A percentile compares a stretch with the other conserved stretches of the same genome.
These are phyloP conservation scores for Napeogenes inachia DNA, from an alignment of 2,888 invertebrate species.

Conservation along the genomic window DNA sequence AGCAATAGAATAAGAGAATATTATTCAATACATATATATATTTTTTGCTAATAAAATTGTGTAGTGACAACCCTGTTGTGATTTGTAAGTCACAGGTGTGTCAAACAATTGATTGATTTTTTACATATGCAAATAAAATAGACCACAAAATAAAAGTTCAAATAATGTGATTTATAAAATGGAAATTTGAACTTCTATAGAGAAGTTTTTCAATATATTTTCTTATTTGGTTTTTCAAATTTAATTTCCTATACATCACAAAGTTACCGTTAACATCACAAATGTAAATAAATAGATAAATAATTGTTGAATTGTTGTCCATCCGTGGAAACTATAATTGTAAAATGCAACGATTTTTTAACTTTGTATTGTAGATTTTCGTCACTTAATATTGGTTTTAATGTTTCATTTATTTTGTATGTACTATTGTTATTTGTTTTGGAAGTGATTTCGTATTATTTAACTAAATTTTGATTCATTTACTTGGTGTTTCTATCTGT, in stretches of 20 bases:
- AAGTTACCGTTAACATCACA: conserved; percentile 64
- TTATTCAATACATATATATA: background rate
- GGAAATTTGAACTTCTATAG: background rate
- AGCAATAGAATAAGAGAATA: conserved; percentile 1
- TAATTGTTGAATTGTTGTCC: background rate
- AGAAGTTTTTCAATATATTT: background rate
- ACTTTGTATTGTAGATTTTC: no score
- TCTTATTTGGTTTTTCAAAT: no score
- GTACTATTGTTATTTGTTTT: conserved; percentile 60
- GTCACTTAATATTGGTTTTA: background rate
- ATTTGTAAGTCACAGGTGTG: background rate
- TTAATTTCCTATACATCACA: background rate
- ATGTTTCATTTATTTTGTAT: conserved; percentile 25
- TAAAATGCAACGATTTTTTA: background rate
- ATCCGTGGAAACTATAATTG: background rate
- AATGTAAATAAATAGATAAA: conserved; percentile 54
- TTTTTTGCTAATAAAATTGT: background rate
- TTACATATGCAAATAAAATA: no score
- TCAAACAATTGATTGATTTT: background rate
- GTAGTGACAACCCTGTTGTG: background rate
- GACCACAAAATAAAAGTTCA: conserved; percentile 13
- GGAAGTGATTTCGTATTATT: conserved; percentile 30
- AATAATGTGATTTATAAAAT: conserved; percentile 30
- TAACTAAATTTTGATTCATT: conserved; percentile 34
- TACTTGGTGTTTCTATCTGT: conserved; percentile 36